Percentiles rank a stretch among this genome's conserved stretches.
These are phyloP conservation scores for Vireo griseus DNA, from an alignment of 2,797 vertebrate genomes.

Conservation along the genomic window DNA sequence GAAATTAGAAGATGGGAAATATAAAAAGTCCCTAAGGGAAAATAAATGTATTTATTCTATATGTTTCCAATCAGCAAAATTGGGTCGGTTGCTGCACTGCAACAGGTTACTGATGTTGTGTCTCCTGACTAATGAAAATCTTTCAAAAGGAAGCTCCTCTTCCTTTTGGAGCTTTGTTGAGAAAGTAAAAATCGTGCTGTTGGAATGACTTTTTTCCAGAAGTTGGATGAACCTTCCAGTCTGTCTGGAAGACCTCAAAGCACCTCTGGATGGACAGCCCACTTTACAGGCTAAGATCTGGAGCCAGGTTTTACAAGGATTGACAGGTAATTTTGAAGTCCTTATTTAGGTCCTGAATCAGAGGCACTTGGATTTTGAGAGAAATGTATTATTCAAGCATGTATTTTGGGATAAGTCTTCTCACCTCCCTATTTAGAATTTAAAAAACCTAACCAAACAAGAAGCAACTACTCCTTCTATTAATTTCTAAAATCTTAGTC, in stretches of 20 bases:
- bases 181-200: background rate
- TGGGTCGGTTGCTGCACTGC: background rate
- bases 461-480: background rate
- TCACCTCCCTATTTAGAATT: background rate
- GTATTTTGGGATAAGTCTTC: background rate
- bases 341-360: background rate
- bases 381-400: background rate
- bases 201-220: background rate
- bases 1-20: background rate
- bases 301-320: background rate
- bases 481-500: background rate
- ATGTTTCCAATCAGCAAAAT: background rate
- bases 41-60: background rate
- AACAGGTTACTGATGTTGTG: background rate
- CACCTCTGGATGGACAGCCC: background rate
- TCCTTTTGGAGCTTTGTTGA: background rate
- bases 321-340: background rate
- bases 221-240: accelerated
- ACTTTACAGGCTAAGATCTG: background rate
- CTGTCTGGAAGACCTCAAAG: background rate
- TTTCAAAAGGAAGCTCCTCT: background rate
- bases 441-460: background rate
- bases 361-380: background rate
- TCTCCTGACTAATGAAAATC: background rate
- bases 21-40: background rate